Conservation (phyloP, 2,888 invertebrate genomes). For the Plusia festucae region DNA sequence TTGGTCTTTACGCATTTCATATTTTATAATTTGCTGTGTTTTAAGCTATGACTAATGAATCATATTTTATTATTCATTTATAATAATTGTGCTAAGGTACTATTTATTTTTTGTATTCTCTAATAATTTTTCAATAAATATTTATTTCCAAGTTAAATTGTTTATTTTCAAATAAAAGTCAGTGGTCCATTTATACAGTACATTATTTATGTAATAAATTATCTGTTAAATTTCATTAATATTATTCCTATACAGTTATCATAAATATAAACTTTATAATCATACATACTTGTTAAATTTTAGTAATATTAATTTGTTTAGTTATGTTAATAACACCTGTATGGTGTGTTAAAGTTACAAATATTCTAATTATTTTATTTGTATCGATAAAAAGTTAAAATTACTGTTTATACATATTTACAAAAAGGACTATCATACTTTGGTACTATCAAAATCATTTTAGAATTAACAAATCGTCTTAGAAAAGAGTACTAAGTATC, state of each 20-base stretch:
- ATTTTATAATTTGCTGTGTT: constrained; percentile 55
- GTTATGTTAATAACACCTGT: constrained; percentile 20
- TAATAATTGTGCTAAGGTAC: constrained; percentile 68
- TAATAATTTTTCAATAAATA: constrained; percentile 72
- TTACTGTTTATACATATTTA: constrained; percentile 49
- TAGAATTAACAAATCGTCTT: neutral
- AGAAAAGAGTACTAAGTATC: constrained; percentile 1
- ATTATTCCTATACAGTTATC: constrained; percentile 32
- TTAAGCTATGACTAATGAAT: constrained; percentile 63
- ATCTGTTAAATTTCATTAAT: constrained; percentile 37
- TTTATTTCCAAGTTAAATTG: constrained; percentile 67
- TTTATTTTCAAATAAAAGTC: constrained; percentile 50
- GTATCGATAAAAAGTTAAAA: constrained; percentile 24
- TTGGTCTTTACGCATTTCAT: constrained; percentile 55
- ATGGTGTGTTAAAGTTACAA: constrained; percentile 13
- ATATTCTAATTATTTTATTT: constrained; percentile 8
- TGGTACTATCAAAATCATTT: constrained; percentile 25
- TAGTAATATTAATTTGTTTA: constrained; percentile 20
- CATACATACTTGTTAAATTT: constrained; percentile 1
- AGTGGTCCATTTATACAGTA: constrained; percentile 32
- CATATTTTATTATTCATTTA: constrained; percentile 59
- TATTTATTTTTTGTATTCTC: constrained; percentile 83
- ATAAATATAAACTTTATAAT: constrained; percentile 27
- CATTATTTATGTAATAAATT: constrained; percentile 58
- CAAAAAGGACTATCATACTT: constrained; percentile 29